A percentile compares a stretch with the other conserved stretches of the same genome.
These are phyloP conservation scores for Neofelis nebulosa DNA, from an alignment of 2,113 vertebrate species.

Conservation along the genomic window DNA sequence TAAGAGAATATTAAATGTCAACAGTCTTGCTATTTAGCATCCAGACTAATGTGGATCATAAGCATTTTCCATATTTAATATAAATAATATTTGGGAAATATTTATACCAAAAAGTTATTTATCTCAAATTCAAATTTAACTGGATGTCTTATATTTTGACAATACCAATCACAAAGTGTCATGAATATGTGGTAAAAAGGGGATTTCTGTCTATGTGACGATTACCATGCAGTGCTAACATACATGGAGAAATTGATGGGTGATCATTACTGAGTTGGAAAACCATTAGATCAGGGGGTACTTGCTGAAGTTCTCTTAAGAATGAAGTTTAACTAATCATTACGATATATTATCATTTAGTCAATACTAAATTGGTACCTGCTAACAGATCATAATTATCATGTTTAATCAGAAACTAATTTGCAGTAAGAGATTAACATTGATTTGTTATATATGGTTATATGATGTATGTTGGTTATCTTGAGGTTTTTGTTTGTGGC, in stretches of 20 bases:
- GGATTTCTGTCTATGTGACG: neutral
- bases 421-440: neutral
- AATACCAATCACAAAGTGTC: neutral
- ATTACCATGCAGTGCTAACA: neutral
- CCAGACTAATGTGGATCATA: neutral
- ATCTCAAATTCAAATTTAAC: neutral
- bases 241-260: too few species aligned
- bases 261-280: neutral
- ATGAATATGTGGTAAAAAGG: neutral
- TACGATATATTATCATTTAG: neutral
- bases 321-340: neutral
- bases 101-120: neutral
- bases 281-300: neutral
- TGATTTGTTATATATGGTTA: neutral
- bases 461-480: neutral
- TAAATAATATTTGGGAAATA: neutral
- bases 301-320: neutral
- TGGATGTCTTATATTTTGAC: neutral
- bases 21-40: neutral
- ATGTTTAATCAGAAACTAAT: conserved; percentile 20
- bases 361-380: neutral
- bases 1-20: neutral
- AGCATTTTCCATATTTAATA: neutral
- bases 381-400: neutral
- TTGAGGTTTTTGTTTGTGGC: neutral